Evolutionary conservation across 2,113 vertebrate species (phyloP).

Genomic region (Sylvia atricapilla): DNA sequence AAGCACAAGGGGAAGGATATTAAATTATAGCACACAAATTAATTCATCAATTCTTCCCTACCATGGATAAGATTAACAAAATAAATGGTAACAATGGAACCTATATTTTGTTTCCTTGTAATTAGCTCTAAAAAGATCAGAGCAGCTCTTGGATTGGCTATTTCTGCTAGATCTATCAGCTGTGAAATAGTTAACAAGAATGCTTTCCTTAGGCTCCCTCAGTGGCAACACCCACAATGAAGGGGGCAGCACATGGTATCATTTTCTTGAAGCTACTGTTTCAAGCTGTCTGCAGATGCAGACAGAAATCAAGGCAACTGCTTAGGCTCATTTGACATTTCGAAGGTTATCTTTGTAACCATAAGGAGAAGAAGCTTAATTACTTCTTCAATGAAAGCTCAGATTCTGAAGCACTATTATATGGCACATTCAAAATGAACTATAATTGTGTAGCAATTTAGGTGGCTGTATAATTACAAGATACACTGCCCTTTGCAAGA

Average conservation of each 20-base stretch:
- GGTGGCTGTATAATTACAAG: not conserved
- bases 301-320: slow-evolving; percentile 14
- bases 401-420: slow-evolving; percentile 28
- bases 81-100: not conserved
- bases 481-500: not conserved
- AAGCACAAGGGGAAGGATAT: not conserved
- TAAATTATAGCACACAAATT: not conserved
- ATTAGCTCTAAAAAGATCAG: not conserved
- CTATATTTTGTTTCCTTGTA: not conserved
- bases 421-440: slow-evolving; percentile 16
- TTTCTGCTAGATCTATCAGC: not conserved
- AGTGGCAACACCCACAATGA: not conserved
- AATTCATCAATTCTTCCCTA: not conserved
- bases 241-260: not conserved
- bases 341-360: slow-evolving; percentile 57
- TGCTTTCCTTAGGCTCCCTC: fast-evolving
- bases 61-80: not conserved
- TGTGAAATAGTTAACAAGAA: not conserved
- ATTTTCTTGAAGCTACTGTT: slow-evolving; percentile 18
- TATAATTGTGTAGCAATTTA: slow-evolving; percentile 24
- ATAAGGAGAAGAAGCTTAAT: slow-evolving; percentile 36
- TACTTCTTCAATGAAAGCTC: slow-evolving; percentile 30
- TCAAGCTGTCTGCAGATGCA: slow-evolving; percentile 34
- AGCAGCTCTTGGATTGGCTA: not conserved
- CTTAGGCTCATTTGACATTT: slow-evolving; percentile 28